phyloP scores from a whole-genome alignment of 2,888 invertebrate genomes.

The Heliconius hortense region DNA sequence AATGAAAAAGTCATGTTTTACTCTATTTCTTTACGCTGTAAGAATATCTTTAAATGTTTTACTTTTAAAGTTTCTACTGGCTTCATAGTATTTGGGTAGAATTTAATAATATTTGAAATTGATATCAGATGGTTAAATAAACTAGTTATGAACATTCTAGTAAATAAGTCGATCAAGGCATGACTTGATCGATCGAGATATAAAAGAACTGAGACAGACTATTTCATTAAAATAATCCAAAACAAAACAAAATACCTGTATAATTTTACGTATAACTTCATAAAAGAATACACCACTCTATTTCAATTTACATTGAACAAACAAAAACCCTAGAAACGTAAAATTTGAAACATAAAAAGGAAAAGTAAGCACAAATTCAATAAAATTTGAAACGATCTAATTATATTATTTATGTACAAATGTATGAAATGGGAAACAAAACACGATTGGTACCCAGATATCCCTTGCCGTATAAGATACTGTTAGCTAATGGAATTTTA shows the following conservation, averaged over 20 bases:
- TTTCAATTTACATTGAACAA: too few species aligned
- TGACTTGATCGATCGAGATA: too few species aligned
- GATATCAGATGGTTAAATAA: neutral
- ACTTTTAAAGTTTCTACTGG: neutral
- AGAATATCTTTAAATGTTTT: neutral
- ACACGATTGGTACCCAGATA: slow-evolving; percentile 22
- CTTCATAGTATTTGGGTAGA: too few species aligned
- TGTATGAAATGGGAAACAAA: neutral
- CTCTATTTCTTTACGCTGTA: slow-evolving; percentile 12
- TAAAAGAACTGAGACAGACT: too few species aligned
- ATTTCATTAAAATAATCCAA: too few species aligned
- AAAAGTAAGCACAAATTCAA: neutral
- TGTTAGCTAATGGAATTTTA: slow-evolving; percentile 70
- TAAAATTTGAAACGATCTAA: slow-evolving; percentile 2
- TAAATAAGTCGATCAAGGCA: neutral
- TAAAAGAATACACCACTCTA: too few species aligned
- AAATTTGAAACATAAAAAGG: neutral
- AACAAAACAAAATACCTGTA: too few species aligned
- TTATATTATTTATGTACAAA: neutral
- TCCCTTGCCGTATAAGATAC: slow-evolving; percentile 30
- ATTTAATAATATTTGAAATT: neutral
- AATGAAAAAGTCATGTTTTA: slow-evolving; percentile 34
- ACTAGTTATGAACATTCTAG: neutral
- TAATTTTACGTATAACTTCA: too few species aligned
- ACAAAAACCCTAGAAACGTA: too few species aligned